Percentiles rank a stretch among this genome's conserved stretches.
These are phyloP conservation scores for Homalodisca vitripennis DNA, from an alignment of 1,140 invertebrate species.

Conservation along the genomic window DNA sequence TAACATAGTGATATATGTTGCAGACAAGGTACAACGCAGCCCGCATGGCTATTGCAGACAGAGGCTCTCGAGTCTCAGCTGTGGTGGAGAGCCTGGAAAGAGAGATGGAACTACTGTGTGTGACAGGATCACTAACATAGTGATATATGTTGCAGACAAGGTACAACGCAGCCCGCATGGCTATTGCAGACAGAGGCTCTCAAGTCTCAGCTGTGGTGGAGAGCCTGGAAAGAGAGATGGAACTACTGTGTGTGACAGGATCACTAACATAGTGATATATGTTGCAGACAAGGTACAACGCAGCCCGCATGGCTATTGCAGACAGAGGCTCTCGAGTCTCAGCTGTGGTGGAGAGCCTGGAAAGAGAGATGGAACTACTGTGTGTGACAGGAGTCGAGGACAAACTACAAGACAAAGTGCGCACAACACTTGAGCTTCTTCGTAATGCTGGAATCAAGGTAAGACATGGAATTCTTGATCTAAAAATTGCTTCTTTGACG, in stretches of 20 bases:
- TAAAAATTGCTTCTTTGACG: too few species aligned
- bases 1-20: too few species aligned
- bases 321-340: conserved; percentile 82
- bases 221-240: conserved; percentile 46
- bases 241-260: neutral
- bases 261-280: conserved; percentile 20
- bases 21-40: too few species aligned
- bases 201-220: conserved; percentile 47
- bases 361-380: conserved; percentile 91
- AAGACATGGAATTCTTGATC: conserved; percentile 26
- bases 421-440: conserved; percentile 87
- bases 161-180: neutral
- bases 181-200: neutral
- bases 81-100: conserved; percentile 88
- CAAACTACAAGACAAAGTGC: conserved; percentile 84
- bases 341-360: conserved; percentile 86
- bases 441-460: conserved; percentile 96
- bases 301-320: conserved; percentile 79
- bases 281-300: conserved; percentile 69
- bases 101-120: conserved; percentile 91
- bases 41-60: conserved; percentile 79
- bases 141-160: too few species aligned
- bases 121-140: too few species aligned
- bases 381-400: conserved; percentile 97
- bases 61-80: conserved; percentile 78